Conservation (phyloP, 1,140 invertebrate species). For the Doryteuthis pealeii region DNA sequence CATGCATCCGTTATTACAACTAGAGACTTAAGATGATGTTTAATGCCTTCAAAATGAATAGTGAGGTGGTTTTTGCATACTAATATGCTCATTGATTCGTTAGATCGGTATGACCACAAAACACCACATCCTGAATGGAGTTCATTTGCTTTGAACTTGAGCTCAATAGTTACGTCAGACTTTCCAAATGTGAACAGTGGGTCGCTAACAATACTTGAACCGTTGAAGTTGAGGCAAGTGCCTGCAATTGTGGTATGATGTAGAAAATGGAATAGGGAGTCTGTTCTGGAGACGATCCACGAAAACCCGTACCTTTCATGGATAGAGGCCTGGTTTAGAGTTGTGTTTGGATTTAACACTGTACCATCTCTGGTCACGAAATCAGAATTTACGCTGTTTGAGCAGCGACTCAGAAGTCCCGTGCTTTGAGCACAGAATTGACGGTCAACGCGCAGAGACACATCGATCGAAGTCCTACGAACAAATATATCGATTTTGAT, state of each 20-base stretch:
- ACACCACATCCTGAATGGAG: constrained; percentile 20
- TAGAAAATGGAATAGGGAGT: constrained; percentile 23
- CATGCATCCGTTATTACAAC: constrained; percentile 20
- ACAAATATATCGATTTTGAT: constrained; percentile 23
- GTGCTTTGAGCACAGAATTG: constrained; percentile 26
- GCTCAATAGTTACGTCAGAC: constrained; percentile 30
- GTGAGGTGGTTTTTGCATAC: constrained; percentile 25
- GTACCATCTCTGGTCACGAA: constrained; percentile 27
- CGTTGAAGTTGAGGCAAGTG: constrained; percentile 25
- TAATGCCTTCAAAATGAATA: constrained; percentile 16
- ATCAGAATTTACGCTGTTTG: constrained; percentile 24
- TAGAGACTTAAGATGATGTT: constrained; percentile 22
- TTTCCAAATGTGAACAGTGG: constrained; percentile 26
- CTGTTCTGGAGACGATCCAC: constrained; percentile 18
- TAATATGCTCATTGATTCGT: constrained; percentile 20
- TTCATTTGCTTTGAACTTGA: constrained; percentile 28
- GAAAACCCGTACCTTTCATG: constrained; percentile 32
- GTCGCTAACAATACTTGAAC: constrained; percentile 19
- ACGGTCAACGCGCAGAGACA: constrained; percentile 16
- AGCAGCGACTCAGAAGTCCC: constrained; percentile 31
- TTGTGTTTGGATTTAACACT: constrained; percentile 14
- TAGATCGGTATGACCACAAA: constrained; percentile 30
- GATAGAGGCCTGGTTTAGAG: constrained; percentile 29
- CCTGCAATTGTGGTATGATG: constrained; percentile 22
- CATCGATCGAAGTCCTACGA: constrained; percentile 17